Conservation (phyloP, 2,888 invertebrate species). For the Hydroisotoma schaefferi region DNA sequence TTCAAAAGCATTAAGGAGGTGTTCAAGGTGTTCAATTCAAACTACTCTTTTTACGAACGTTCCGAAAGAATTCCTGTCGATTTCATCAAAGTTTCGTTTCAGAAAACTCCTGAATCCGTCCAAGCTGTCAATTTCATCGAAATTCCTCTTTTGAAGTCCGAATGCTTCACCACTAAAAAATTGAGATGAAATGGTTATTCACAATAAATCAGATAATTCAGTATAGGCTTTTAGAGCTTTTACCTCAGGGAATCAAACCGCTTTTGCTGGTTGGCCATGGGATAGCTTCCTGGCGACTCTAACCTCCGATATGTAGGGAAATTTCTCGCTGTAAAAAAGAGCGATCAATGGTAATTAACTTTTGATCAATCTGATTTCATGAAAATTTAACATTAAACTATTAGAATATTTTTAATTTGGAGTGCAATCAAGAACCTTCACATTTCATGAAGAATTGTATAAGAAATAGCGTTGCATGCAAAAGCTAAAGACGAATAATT, state of each 20-base stretch:
- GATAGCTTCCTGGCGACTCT: not conserved
- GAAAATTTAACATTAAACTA: too few relatives aligned
- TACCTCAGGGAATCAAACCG: conserved; percentile 53
- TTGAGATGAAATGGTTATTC: not conserved
- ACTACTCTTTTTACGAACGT: conserved; percentile 50
- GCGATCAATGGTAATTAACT: too few relatives aligned
- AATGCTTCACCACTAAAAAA: conserved; percentile 53
- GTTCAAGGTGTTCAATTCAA: not conserved
- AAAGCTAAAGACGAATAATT: too few relatives aligned
- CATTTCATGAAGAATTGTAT: too few relatives aligned
- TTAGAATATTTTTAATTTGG: too few relatives aligned
- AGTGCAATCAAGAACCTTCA: too few relatives aligned
- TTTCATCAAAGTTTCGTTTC: conserved; percentile 54
- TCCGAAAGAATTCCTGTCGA: conserved; percentile 50
- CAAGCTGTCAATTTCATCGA: conserved; percentile 60
- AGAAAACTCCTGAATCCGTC: conserved; percentile 59
- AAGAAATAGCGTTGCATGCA: too few relatives aligned
- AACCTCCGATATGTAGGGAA: not conserved
- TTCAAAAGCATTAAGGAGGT: not conserved
- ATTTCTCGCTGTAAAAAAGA: too few relatives aligned
- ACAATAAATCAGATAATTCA: not conserved
- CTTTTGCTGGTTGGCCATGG: conserved; percentile 47
- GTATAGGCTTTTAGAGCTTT: not conserved
- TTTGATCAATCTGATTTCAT: too few relatives aligned
- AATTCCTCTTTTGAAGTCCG: conserved; percentile 56